phyloP scores from a whole-genome alignment of 2,797 vertebrate species.

The Crocidura indochinensis region DNA sequence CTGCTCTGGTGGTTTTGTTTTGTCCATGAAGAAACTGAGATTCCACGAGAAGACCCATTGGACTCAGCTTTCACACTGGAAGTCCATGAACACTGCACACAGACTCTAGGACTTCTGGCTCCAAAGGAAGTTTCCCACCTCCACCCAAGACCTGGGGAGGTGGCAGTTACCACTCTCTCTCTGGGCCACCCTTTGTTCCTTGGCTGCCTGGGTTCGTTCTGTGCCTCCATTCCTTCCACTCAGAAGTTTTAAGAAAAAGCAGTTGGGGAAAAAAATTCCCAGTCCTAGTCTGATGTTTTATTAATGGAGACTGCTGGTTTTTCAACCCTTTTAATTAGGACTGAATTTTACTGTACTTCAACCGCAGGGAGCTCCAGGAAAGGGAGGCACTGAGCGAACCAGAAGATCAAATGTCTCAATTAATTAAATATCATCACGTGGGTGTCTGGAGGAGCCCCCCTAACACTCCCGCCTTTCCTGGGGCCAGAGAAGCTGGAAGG shows the following conservation, averaged over 20 bases:
- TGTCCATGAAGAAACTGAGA: conserved; percentile 17
- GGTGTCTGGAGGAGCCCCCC: conserved; percentile 31
- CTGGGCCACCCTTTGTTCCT: neutral
- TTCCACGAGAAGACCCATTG: no score
- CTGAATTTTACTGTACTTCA: conserved; percentile 74
- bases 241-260: conserved; percentile 56
- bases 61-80: neutral
- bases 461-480: neutral
- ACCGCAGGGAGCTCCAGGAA: conserved; percentile 68
- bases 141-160: neutral
- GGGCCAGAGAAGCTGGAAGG: neutral
- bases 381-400: conserved; percentile 70
- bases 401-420: conserved; percentile 75
- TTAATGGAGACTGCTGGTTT: conserved; percentile 75
- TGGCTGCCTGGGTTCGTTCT: conserved; percentile 20
- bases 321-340: conserved; percentile 81
- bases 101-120: neutral
- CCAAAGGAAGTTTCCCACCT: neutral
- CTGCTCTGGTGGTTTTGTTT: neutral
- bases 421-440: conserved; percentile 75
- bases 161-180: neutral
- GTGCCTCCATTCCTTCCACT: neutral
- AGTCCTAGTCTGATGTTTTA: conserved; percentile 82
- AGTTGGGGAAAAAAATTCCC: conserved; percentile 33
- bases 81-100: neutral